Base-by-base conservation (phyloP, 2,797 vertebrate genomes). In the Eurystomus glaucurus region DNA sequence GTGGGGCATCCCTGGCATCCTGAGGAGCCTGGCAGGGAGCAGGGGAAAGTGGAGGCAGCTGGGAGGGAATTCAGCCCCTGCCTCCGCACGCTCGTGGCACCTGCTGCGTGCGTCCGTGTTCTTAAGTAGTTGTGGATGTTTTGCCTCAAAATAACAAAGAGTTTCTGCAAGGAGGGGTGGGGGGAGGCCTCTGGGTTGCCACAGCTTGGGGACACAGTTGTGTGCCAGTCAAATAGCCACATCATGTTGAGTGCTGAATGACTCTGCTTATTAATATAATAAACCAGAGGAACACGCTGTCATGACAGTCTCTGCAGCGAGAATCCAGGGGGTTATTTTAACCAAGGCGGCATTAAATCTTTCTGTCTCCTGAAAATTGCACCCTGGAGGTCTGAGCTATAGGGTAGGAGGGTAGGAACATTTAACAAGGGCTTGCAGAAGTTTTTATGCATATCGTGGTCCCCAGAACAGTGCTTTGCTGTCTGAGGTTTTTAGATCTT, bases 201-300 rank as follows among this genome's bases (percentile, higher is more conserved):
- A 26, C 85, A 85, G 86, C 85, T 65, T 20, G 61, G 82, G 79
- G 76, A 83, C 43, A 58, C 21, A 29, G 82, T 43, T 5, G 11
- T 8, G 41, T 85, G 86, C 81, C 52, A 95, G 81, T 88, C 84
- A 80, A 84, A 80, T 48, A 92, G 69, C 80, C 90, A 76, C 92
- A 54, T 86, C 88, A 26, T 70, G 77, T 72, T 62, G 96, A 93
- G 88, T 82, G 81, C 94, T 91, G 95, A 94, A 76, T 87, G 84
- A 79, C 58, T 93, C 82, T 92, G 94, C 92, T 96, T 89, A 80
- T 96, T 97, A 92, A 91, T 94, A 85, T 93, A 97, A 95, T 97
- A 95, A 96, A 94, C 20, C 91, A 93, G 91, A 85, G 94, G 88
- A 92, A 75, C 81, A 84, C 1, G 2, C 57, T 88, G 91, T 37